Evolutionary conservation across 2,888 invertebrate species (phyloP).

Genomic region (Drosophila flavopinicola): DNA sequence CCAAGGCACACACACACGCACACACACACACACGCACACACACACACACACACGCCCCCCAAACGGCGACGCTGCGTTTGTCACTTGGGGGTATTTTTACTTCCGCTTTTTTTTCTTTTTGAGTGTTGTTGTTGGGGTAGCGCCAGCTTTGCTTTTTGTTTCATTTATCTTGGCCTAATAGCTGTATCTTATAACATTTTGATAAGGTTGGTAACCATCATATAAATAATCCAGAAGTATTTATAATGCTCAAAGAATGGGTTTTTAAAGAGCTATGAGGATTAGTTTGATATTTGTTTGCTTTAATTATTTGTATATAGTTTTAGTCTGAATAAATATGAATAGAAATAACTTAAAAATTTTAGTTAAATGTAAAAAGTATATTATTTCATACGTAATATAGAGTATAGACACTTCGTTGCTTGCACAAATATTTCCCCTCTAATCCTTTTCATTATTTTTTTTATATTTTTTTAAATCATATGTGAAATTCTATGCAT

Average conservation of each 20-base stretch:
- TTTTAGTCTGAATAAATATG: no score
- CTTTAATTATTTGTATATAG: no score
- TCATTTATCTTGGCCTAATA: constrained; percentile 18
- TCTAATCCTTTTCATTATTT: constrained; percentile 12
- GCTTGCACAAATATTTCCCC: not conserved
- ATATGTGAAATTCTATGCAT: constrained; percentile 65
- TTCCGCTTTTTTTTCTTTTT: not conserved
- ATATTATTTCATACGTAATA: no score
- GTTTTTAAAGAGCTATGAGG: not conserved
- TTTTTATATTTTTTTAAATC: constrained; percentile 49
- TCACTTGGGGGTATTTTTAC: constrained; percentile 43
- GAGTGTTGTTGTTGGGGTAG: constrained; percentile 44
- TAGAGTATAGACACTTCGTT: constrained; percentile 37
- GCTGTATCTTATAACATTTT: constrained; percentile 5
- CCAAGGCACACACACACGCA: constrained; percentile 31
- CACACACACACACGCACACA: constrained; percentile 13
- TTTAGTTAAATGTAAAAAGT: no score
- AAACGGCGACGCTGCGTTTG: constrained; percentile 42
- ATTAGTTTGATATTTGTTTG: not conserved
- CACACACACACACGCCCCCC: constrained; percentile 17
- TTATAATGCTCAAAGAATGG: not conserved
- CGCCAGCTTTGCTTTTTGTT: constrained; percentile 5
- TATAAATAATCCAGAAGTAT: not conserved
- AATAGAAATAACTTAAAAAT: no score
- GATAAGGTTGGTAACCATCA: not conserved